Percentiles rank a stretch among this genome's conserved stretches.
These are phyloP conservation scores for Tupaia tana DNA, from an alignment of 2,113 vertebrate species.

Conservation along the genomic window DNA sequence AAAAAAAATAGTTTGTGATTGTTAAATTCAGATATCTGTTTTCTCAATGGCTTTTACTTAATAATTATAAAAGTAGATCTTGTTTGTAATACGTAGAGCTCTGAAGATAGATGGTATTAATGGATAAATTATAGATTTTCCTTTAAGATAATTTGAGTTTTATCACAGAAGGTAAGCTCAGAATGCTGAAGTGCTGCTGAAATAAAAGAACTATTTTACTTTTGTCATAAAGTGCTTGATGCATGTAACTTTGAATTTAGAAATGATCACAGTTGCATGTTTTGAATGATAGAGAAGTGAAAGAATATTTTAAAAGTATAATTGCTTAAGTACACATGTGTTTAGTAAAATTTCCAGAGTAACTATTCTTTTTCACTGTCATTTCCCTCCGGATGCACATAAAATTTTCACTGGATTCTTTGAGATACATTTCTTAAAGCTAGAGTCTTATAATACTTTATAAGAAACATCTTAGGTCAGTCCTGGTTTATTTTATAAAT, in stretches of 20 bases:
- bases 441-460: conserved; percentile 60
- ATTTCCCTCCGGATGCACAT: conserved; percentile 63
- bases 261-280: conserved; percentile 66
- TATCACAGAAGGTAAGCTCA: conserved; percentile 54
- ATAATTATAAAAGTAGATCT: conserved; percentile 36
- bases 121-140: conserved; percentile 46
- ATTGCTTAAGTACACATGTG: conserved; percentile 74
- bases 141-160: background rate
- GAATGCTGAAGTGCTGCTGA: conserved; percentile 51
- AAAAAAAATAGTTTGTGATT: conserved; percentile 47
- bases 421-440: conserved; percentile 35
- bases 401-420: conserved; percentile 70
- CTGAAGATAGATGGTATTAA: background rate
- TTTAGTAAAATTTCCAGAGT: conserved; percentile 65
- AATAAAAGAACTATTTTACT: conserved; percentile 32
- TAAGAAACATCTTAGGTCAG: background rate
- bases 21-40: conserved; percentile 22
- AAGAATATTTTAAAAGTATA: conserved; percentile 74
- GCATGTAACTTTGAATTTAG: conserved; percentile 63
- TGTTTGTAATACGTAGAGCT: conserved; percentile 55
- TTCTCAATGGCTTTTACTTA: conserved; percentile 38
- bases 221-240: conserved; percentile 31
- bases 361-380: conserved; percentile 58
- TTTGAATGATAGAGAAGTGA: conserved; percentile 77
- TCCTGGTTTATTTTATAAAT: conserved; percentile 52